Percentiles rank a stretch among this genome's conserved stretches.
These are phyloP conservation scores for Tetraneura akinire DNA, from an alignment of 1,140 invertebrate genomes.

Conservation along the genomic window DNA sequence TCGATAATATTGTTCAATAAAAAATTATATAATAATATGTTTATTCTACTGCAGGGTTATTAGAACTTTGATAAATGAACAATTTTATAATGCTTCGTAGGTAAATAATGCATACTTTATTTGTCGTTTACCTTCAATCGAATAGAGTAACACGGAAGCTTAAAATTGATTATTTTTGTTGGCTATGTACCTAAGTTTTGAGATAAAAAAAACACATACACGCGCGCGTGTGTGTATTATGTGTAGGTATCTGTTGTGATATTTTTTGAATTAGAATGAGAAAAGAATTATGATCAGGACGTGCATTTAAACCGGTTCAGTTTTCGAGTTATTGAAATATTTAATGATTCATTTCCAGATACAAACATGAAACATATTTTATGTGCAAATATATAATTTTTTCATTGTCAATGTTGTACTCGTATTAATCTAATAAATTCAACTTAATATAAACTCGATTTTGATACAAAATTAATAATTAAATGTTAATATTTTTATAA, in stretches of 20 bases:
- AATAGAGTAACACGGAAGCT: neutral
- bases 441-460: too few relatives aligned
- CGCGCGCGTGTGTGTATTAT: neutral
- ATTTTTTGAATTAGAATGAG: neutral
- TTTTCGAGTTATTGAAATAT: neutral
- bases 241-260: too few relatives aligned
- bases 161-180: neutral
- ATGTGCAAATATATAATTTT: too few relatives aligned
- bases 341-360: neutral
- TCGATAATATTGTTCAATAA: too few relatives aligned
- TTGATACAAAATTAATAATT: too few relatives aligned
- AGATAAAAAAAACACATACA: neutral
- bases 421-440: too few relatives aligned
- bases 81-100: neutral
- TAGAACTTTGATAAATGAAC: too few relatives aligned
- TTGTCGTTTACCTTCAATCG: neutral
- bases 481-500: too few relatives aligned
- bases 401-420: too few relatives aligned
- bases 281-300: neutral
- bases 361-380: too few relatives aligned
- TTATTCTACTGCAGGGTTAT: too few relatives aligned
- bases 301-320: slow-evolving; percentile 12
- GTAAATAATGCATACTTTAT: neutral
- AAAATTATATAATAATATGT: too few relatives aligned
- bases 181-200: neutral